Conservation (phyloP, 2,797 vertebrate genomes). For the Loris lydekkerianus region DNA sequence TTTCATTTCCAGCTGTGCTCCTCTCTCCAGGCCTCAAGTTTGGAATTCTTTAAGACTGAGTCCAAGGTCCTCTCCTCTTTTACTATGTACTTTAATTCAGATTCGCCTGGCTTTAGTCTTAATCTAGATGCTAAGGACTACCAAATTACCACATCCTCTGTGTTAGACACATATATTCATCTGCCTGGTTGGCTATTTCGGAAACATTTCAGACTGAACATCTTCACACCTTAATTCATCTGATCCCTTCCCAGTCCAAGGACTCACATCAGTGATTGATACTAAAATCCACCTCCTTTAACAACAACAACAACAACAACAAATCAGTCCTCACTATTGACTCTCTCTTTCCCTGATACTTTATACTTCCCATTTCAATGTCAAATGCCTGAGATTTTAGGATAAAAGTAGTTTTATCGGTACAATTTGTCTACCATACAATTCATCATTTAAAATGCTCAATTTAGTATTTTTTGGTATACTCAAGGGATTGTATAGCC, state of each 20-base stretch:
- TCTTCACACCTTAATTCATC: conserved; percentile 42
- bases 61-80: background rate
- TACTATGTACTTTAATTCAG: background rate
- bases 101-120: background rate
- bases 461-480: background rate
- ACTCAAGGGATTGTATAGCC: background rate
- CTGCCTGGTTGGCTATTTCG: conserved; percentile 42
- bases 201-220: conserved; percentile 18
- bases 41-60: background rate
- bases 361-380: background rate
- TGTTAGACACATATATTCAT: background rate
- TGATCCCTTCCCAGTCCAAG: background rate
- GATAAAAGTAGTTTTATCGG: background rate
- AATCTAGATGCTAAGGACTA: background rate
- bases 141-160: background rate
- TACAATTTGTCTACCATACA: background rate
- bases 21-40: background rate
- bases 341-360: background rate
- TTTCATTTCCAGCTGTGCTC: background rate
- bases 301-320: background rate
- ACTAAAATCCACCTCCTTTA: background rate
- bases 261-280: background rate
- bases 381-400: background rate
- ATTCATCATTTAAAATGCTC: background rate
- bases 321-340: background rate